Conservation (phyloP, 2,113 vertebrate genomes). For the Hemicordylus capensis region DNA sequence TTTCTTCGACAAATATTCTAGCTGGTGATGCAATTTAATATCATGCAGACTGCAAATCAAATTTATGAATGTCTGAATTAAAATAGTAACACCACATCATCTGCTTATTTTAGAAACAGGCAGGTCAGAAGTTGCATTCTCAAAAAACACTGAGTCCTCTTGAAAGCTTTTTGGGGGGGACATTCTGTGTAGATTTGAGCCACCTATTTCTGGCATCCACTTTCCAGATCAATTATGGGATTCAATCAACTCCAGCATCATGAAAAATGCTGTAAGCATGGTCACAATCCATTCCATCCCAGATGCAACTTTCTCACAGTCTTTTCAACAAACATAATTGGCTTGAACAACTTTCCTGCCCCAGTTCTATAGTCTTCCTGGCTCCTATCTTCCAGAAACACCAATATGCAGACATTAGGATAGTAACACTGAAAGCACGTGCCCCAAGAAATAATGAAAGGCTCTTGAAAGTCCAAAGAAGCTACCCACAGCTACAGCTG, state of each 20-base stretch:
- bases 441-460: background rate
- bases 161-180: too few relatives aligned
- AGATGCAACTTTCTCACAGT: background rate
- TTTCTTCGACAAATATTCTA: constrained; percentile 9
- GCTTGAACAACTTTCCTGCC: too few relatives aligned
- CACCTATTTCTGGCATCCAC: background rate
- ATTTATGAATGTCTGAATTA: background rate
- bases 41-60: background rate
- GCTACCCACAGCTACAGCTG: too few relatives aligned
- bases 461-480: too few relatives aligned
- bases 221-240: background rate
- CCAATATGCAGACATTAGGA: too few relatives aligned
- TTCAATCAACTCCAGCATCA: background rate
- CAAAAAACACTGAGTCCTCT: background rate
- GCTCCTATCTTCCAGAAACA: too few relatives aligned
- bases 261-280: too few relatives aligned
- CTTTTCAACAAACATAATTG: background rate
- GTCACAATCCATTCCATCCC: too few relatives aligned
- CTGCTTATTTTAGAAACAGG: background rate
- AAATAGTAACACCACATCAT: background rate
- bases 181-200: too few relatives aligned
- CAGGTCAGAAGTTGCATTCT: background rate
- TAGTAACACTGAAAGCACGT: too few relatives aligned
- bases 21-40: background rate
- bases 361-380: too few relatives aligned